Conservation (phyloP, 2,888 invertebrate genomes). For the Xiphydria camelus region DNA sequence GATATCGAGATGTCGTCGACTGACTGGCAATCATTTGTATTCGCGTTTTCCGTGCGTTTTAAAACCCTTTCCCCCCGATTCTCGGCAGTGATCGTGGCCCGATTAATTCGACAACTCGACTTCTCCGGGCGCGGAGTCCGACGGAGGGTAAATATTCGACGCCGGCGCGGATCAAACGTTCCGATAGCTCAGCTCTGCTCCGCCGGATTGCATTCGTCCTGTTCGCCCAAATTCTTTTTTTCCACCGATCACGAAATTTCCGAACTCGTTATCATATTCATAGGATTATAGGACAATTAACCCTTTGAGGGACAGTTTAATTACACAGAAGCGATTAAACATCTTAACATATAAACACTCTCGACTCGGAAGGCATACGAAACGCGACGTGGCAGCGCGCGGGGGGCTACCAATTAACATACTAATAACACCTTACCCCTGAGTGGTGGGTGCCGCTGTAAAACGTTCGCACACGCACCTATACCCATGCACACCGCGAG, state of each 20-base stretch:
- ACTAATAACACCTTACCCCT: constrained; percentile 51
- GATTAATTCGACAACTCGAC: too few relatives aligned
- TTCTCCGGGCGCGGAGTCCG: too few relatives aligned
- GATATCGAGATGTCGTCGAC: not conserved
- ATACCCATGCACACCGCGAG: not conserved
- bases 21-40: not conserved
- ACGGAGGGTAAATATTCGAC: not conserved
- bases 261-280: constrained; percentile 58
- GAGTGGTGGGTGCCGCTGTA: constrained; percentile 26
- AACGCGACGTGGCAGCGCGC: constrained; percentile 47
- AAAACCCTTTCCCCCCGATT: too few relatives aligned
- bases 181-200: constrained; percentile 16
- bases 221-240: constrained; percentile 4
- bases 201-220: not conserved
- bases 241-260: too few relatives aligned
- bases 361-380: constrained; percentile 32
- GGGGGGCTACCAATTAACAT: constrained; percentile 53
- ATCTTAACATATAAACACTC: constrained; percentile 56
- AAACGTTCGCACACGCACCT: constrained; percentile 11
- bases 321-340: constrained; percentile 58
- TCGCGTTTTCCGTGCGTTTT: not conserved
- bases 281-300: constrained; percentile 57
- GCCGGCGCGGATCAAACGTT: constrained; percentile 16
- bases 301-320: constrained; percentile 59
- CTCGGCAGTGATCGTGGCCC: too few relatives aligned